Conservation (phyloP, 1,140 invertebrate genomes). For the Drosophila nannoptera region DNA sequence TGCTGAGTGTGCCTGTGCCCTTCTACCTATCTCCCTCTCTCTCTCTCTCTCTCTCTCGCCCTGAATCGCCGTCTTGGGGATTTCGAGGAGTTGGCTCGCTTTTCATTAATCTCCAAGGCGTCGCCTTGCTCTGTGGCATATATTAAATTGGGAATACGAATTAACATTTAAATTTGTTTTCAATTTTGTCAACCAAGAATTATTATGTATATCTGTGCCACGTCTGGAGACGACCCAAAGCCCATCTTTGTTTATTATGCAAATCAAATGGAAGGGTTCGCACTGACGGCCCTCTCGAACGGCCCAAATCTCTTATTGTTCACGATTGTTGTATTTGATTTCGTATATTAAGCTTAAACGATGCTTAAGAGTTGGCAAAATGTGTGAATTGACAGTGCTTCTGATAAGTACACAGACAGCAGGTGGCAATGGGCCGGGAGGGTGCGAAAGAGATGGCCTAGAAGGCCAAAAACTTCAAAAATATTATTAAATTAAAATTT, state of each 20-base stretch:
- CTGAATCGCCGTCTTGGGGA: neutral
- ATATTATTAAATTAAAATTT: too few relatives aligned
- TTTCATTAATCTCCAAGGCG: conserved; percentile 66
- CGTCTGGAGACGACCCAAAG: conserved; percentile 38
- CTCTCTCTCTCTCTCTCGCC: neutral
- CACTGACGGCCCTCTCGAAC: conserved; percentile 34
- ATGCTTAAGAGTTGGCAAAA: conserved; percentile 33
- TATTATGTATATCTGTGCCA: conserved; percentile 48
- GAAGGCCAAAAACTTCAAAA: neutral
- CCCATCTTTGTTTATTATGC: conserved; percentile 51
- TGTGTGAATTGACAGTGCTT: neutral
- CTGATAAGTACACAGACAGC: neutral
- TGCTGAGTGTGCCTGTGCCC: too few relatives aligned
- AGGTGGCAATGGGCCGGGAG: neutral
- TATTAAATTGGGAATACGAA: conserved; percentile 59
- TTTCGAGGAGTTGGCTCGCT: conserved; percentile 23
- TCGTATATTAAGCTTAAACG: conserved; percentile 23
- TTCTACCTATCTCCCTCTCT: conserved; percentile 9
- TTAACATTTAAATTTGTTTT: conserved; percentile 77
- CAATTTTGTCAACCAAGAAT: conserved; percentile 62
- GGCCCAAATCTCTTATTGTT: conserved; percentile 39
- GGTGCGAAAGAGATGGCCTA: neutral
- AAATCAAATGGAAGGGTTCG: conserved; percentile 40
- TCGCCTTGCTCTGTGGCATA: conserved; percentile 59
- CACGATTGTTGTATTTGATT: conserved; percentile 26